A percentile compares a stretch with the other conserved stretches of the same genome.
phyloP scores from a whole-genome alignment of 1,140 invertebrate species.

The Scaptomyza hsui region DNA sequence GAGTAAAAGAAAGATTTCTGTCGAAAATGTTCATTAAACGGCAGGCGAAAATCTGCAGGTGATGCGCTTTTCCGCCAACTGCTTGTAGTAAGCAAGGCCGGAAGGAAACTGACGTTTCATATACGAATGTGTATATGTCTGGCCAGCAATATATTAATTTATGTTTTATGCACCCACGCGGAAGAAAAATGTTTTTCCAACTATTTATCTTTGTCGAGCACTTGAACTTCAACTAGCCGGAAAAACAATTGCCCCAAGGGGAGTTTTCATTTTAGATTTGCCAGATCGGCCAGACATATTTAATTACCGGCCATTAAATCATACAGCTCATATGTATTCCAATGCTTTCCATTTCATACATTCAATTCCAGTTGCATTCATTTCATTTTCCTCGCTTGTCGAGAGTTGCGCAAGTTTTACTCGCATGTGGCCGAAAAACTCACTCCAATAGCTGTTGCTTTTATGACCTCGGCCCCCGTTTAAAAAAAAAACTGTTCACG shows the following conservation, averaged over 20 bases:
- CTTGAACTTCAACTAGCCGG: conserved; percentile 71
- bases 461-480: conserved; percentile 55
- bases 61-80: conserved; percentile 28
- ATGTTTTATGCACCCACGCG: not conserved
- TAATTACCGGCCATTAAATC: conserved; percentile 53
- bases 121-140: not conserved
- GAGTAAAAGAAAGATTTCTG: not conserved
- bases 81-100: not conserved
- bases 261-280: conserved; percentile 8
- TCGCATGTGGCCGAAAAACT: conserved; percentile 21
- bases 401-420: conserved; percentile 12
- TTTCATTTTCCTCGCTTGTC: conserved; percentile 17
- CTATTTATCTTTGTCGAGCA: conserved; percentile 11
- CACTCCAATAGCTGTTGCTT: conserved; percentile 35
- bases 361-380: conserved; percentile 5
- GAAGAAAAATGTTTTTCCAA: not conserved
- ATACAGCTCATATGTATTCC: conserved; percentile 34
- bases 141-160: conserved; percentile 10
- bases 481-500: conserved; percentile 41
- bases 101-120: conserved; percentile 20
- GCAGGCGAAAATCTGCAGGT: conserved; percentile 7
- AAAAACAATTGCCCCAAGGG: conserved; percentile 8
- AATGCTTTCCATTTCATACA: conserved; percentile 47
- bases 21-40: conserved; percentile 33
- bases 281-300: conserved; percentile 22